Evolutionary conservation across 2,797 vertebrate genomes (phyloP), one percentile per base, ranked within the genome.

Genomic region (Notamacropus eugenii): DNA sequence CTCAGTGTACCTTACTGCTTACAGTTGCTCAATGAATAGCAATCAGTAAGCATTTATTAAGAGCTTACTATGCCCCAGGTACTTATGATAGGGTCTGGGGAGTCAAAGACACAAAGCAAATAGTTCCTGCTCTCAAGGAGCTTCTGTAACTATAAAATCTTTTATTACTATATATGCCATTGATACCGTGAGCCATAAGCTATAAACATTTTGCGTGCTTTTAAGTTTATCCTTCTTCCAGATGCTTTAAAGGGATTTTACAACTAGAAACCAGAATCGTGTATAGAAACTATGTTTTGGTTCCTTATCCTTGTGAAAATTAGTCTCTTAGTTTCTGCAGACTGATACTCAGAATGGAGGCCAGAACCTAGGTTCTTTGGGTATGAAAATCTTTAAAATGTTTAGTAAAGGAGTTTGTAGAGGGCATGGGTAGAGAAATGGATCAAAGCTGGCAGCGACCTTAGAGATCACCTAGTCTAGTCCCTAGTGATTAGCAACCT

Each of bases 231-330:
- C 93, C 40, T 95, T 97, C 94, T 96, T 74, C 93, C 91, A 54
- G 19, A 13, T 90, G 87, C 93, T 97, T 95, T 96, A 59, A 93
- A 94, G 74, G 92, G 94, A 91, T 97, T 96, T 93, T 67, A 67
- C 93, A 96, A 12, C n/a, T 58, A 55, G 40, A 94, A 55, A 24
- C 29, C 54, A 55, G 34, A 94, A 55, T 91, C 57, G 91, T 95
- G 8, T 34, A 55, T 55, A 90, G 92, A 90, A 95, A 92, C 56
- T 34, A 59, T 93, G 57, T 24, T 82, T 82, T 82, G 74, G 40
- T 95, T 90, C 46, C 54, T 93, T 95, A 96, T 95, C 90, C 90
- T 62, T 91, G 13, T 92, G 94, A 94, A 95, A 97, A 82, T 29
- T 91, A 95, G 91, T 94, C 96, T 95, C 93, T 94, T 94, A 93